Base-by-base conservation (phyloP, 1,140 invertebrate genomes). In the Elymnias hypermnestra region DNA sequence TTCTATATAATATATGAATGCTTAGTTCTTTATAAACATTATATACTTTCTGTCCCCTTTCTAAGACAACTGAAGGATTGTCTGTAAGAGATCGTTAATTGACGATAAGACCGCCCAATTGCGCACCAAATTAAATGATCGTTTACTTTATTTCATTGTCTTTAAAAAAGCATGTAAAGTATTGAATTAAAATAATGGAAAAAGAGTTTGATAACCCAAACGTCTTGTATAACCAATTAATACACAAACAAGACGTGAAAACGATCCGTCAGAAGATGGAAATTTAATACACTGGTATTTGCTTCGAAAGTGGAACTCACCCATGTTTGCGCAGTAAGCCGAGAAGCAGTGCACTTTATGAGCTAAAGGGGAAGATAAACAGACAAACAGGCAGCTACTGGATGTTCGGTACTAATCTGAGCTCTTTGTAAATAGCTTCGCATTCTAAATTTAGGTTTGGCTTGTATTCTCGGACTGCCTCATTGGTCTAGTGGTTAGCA, bases 341-440 rank as follows among this genome's bases (percentile, higher is more conserved):
- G 38, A 53, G 31, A 47, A 13, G 19, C 21, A 40, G 38, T 40
- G 38, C 21, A 42, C 44, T 40, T 35, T 53, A 35, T 53, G 43
- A 53, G 37, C 35, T 45, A 45, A 46, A 31, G 42, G 25, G 14
- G 37, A 41, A 22, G 29, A 31, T 29, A 49, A 41, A 49, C 38
- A 49, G 7, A 38, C 41, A 33, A 33, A 33, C 31, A 33, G 8
- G 13, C 13, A 9, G 31, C 31, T 33, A 33, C 31, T 33, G 31
- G 29, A 12, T 43, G 41, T 43, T 43, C 23, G 41, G 41, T 19
- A 35, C 41, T 43, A 43, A 43, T 43, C 19, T 19, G 8, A 33
- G 15, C 31, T 12, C 10, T 19, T 12, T 22, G 41, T 33, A 33
- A 35, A 43, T 43, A 43, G 15, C 39, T 26, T 17, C 10, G 28